Percentiles rank a stretch among this genome's conserved stretches.
These are phyloP conservation scores for Drosophila paulistorum DNA, from an alignment of 1,140 invertebrate genomes.

Conservation along the genomic window DNA sequence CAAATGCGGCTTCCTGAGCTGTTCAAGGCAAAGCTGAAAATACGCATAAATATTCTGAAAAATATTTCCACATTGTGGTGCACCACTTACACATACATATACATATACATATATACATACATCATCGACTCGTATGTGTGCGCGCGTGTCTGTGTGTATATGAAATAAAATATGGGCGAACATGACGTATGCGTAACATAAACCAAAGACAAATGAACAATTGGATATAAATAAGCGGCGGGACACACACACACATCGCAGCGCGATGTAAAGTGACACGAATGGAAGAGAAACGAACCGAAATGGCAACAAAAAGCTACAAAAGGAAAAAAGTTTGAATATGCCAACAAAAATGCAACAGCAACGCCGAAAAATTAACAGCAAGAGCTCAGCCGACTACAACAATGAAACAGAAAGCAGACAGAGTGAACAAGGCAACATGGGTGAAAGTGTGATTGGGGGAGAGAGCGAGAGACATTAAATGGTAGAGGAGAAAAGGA, in stretches of 20 bases:
- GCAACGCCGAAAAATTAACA: conserved; percentile 75
- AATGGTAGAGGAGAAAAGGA: background rate
- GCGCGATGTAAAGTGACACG: conserved; percentile 42
- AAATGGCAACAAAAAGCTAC: conserved; percentile 36
- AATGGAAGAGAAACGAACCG: conserved; percentile 48
- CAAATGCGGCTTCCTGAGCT: conserved; percentile 37
- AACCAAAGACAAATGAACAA: conserved; percentile 81
- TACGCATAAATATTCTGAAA: conserved; percentile 69
- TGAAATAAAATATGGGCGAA: conserved; percentile 73
- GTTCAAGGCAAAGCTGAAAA: conserved; percentile 60
- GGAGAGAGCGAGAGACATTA: background rate
- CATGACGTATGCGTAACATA: conserved; percentile 81
- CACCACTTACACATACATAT: conserved; percentile 30
- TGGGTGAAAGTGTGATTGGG: background rate
- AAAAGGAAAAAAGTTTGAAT: background rate
- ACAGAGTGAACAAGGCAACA: background rate
- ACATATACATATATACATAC: no score
- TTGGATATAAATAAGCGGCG: conserved; percentile 79
- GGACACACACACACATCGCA: conserved; percentile 17
- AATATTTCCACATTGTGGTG: conserved; percentile 75
- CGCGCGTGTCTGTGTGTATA: conserved; percentile 28
- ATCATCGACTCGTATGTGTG: background rate
- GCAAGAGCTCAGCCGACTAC: conserved; percentile 49
- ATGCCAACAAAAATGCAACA: conserved; percentile 68
- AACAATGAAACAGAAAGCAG: conserved; percentile 57